Conservation (phyloP, 2,113 vertebrate genomes). For the Labeo rohita region DNA sequence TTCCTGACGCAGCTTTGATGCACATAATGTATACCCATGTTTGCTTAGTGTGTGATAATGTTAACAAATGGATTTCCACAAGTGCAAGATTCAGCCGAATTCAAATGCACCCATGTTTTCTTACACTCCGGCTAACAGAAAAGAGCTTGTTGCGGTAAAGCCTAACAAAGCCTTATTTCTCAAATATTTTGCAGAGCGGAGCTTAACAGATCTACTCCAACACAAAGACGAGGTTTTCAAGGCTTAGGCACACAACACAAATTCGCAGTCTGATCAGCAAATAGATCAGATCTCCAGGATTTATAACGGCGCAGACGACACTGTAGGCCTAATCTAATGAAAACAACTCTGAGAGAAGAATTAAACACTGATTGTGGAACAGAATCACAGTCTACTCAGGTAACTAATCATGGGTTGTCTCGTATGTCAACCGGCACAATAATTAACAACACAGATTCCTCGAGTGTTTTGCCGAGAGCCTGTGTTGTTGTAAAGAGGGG, state of each 20-base stretch:
- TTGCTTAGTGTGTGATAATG: background rate
- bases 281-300: constrained; percentile 13
- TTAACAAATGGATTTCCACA: background rate
- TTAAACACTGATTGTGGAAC: background rate
- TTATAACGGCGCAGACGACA: background rate
- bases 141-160: background rate
- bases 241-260: background rate
- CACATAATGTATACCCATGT: background rate
- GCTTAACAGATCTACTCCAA: background rate
- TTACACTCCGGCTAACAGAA: background rate
- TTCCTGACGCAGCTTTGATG: background rate
- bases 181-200: background rate
- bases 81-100: background rate
- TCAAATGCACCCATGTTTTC: background rate
- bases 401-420: constrained; percentile 11
- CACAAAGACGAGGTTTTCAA: background rate
- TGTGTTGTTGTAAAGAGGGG: constrained; percentile 24
- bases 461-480: background rate
- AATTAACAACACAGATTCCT: constrained; percentile 2
- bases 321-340: background rate
- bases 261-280: background rate
- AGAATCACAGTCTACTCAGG: constrained; percentile 10
- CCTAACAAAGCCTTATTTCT: background rate
- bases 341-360: background rate
- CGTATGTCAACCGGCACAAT: background rate